phyloP scores from a whole-genome alignment of 2,113 vertebrate species.

The Rattus rattus region DNA sequence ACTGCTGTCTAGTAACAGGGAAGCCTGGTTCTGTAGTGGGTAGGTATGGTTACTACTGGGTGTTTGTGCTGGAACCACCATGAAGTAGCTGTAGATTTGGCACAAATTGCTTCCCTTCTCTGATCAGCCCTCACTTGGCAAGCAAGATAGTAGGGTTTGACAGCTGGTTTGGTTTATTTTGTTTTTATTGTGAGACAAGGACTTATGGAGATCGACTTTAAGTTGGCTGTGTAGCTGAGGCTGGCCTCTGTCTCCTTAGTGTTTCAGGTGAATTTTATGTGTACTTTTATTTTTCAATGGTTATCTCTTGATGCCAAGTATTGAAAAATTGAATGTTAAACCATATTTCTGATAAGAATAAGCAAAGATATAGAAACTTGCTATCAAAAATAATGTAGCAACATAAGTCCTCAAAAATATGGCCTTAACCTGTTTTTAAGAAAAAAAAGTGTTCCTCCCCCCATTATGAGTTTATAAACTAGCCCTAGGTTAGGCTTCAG shows the following conservation, averaged over 20 bases:
- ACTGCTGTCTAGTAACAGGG: neutral
- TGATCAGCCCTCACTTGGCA: neutral
- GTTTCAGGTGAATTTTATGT: neutral
- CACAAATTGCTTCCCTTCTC: slow-evolving; percentile 6
- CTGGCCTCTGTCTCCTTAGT: neutral
- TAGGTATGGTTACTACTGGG: neutral
- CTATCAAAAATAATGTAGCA: slow-evolving; percentile 6
- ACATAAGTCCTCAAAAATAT: slow-evolving; percentile 37
- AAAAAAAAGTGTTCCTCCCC: neutral
- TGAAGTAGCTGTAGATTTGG: neutral
- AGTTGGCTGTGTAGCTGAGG: neutral
- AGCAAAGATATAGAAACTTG: slow-evolving; percentile 14
- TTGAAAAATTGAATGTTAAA: slow-evolving; percentile 30
- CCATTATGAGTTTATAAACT: neutral
- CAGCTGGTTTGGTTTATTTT: neutral
- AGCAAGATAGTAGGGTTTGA: neutral
- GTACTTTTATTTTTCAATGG: neutral
- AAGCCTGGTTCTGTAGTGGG: neutral
- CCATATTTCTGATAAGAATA: neutral
- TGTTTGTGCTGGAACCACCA: neutral
- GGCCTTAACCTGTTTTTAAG: neutral
- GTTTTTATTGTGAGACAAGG: neutral
- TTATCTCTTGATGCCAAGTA: neutral
- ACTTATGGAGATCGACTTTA: neutral
- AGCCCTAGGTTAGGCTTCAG: neutral